Conservation (phyloP, 1,140 invertebrate species). For the Scylla paramamosain region DNA sequence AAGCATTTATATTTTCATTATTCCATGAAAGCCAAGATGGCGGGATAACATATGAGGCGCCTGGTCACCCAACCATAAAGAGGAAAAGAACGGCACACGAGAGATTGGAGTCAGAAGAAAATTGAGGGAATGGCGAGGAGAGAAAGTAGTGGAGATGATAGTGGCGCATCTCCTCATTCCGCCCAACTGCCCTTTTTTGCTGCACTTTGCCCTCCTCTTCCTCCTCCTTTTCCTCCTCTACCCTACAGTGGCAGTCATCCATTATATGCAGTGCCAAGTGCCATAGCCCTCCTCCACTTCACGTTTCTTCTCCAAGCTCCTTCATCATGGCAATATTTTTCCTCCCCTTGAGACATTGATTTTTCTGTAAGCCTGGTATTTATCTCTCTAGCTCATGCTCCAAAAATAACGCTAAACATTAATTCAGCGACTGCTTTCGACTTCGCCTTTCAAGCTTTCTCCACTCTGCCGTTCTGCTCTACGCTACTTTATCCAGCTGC, state of each 20-base stretch:
- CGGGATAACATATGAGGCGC: not conserved
- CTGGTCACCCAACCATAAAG: not conserved
- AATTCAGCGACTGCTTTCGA: not conserved
- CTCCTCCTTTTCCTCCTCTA: not conserved
- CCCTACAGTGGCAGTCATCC: not conserved
- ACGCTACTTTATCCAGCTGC: no score
- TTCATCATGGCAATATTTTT: slow-evolving; percentile 11
- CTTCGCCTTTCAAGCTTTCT: no score
- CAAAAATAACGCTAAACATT: not conserved
- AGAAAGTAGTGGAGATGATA: not conserved
- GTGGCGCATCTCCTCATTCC: not conserved
- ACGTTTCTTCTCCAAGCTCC: not conserved
- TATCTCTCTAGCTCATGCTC: not conserved
- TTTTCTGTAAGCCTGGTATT: not conserved
- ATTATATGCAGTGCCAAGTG: not conserved
- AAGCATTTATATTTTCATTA: not conserved
- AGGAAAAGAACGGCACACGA: no score
- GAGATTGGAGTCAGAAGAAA: not conserved
- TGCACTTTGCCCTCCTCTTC: not conserved
- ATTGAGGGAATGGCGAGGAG: not conserved
- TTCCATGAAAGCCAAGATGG: not conserved
- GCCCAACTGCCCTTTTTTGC: no score
- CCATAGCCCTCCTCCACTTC: not conserved
- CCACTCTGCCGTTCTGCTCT: no score
- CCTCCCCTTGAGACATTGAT: not conserved